Conservation (phyloP, 2,113 vertebrate species). For the Xenopus borealis region DNA sequence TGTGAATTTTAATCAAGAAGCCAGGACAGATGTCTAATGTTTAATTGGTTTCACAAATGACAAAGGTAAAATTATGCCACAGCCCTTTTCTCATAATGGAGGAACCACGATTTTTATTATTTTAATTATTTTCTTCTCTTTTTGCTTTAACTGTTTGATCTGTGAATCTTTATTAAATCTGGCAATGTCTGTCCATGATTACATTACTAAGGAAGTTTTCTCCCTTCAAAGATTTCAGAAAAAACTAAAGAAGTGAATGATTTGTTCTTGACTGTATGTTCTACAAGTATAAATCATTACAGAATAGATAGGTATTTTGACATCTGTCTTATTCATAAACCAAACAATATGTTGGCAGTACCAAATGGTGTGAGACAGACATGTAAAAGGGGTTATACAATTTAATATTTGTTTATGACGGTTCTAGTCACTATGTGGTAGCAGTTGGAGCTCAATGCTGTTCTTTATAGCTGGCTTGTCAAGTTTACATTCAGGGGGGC, state of each 20-base stretch:
- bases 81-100: conserved; percentile 33
- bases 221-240: conserved; percentile 12
- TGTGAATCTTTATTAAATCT: neutral
- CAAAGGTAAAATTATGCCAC: conserved; percentile 36
- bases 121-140: conserved; percentile 23
- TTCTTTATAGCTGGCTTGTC: no score
- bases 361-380: no score
- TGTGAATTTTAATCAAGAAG: conserved; percentile 37
- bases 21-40: conserved; percentile 36
- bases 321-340: no score
- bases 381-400: no score
- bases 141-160: neutral
- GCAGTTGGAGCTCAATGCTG: no score
- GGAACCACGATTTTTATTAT: conserved; percentile 40
- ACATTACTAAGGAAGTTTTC: conserved; percentile 22
- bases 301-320: no score
- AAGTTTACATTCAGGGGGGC: no score
- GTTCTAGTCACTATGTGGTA: no score
- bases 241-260: conserved; percentile 28
- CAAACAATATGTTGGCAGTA: no score
- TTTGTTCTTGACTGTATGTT: conserved; percentile 19
- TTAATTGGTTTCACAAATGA: conserved; percentile 44
- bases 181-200: conserved; percentile 26
- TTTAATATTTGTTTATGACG: no score
- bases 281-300: neutral